Evolutionary conservation across 2,888 invertebrate species (phyloP).

Genomic region (Ophioninae sp.): DNA sequence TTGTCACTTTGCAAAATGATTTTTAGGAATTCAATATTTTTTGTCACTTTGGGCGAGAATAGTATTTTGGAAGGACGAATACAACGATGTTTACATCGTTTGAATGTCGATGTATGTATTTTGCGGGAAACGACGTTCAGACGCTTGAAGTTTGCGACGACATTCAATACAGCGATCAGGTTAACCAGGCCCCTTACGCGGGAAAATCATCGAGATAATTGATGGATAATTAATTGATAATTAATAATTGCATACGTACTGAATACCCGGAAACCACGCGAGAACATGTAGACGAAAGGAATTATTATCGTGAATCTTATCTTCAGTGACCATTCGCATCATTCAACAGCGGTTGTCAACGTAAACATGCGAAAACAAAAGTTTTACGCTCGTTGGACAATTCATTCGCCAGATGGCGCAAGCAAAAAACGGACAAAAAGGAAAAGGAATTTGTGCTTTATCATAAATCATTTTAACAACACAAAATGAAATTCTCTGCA

Average conservation of each 20-base stretch:
- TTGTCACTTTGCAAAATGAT: not conserved
- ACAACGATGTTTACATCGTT: not conserved
- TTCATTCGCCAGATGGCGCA: not conserved
- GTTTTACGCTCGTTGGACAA: not conserved
- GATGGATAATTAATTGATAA: no score
- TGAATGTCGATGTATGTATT: not conserved
- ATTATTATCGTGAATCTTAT: not conserved
- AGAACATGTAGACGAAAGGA: not conserved
- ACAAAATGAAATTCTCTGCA: no score
- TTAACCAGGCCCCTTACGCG: conserved; percentile 29
- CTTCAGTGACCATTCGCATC: not conserved
- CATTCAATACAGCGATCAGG: conserved; percentile 30
- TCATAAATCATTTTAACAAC: not conserved
- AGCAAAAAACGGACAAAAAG: not conserved
- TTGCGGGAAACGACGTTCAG: not conserved
- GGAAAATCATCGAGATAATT: conserved; percentile 3
- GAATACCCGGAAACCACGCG: not conserved
- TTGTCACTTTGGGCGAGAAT: not conserved
- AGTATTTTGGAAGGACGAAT: not conserved
- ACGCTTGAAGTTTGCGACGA: not conserved
- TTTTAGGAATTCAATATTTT: not conserved
- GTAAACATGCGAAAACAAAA: not conserved
- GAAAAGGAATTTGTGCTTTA: not conserved
- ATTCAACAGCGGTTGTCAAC: not conserved
- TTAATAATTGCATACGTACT: not conserved